Percentiles rank a stretch among this genome's conserved stretches.
Conservation (phyloP, 2,797 vertebrate species). For the Hypotaenidia okinawae region DNA sequence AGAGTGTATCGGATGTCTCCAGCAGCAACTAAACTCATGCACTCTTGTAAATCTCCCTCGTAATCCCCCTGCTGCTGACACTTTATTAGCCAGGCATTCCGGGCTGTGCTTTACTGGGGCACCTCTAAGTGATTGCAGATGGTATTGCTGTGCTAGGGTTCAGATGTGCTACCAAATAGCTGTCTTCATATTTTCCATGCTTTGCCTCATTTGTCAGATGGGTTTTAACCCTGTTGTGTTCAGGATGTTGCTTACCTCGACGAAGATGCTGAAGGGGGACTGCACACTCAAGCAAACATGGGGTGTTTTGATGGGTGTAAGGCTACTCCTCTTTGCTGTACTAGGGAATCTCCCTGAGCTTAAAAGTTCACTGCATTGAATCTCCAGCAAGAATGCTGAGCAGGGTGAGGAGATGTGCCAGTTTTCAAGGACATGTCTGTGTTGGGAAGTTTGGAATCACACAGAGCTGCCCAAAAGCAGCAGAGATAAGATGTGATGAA, state of each 20-base stretch:
- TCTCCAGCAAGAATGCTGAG: not conserved
- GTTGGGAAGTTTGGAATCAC: not conserved
- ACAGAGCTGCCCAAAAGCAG: not conserved
- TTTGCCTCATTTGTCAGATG: slow-evolving; percentile 61
- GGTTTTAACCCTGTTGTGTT: slow-evolving; percentile 70
- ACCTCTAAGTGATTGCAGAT: slow-evolving; percentile 74
- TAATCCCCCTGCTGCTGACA: slow-evolving; percentile 76
- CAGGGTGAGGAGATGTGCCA: not conserved
- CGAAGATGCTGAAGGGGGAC: not conserved
- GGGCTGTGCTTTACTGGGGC: slow-evolving; percentile 68
- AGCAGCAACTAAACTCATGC: slow-evolving; percentile 70
- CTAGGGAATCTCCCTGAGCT: not conserved
- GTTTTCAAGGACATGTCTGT: not conserved
- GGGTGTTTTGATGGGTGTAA: not conserved
- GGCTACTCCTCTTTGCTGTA: not conserved
- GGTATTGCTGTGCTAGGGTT: slow-evolving; percentile 55
- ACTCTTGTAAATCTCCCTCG: slow-evolving; percentile 75
- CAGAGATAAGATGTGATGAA: not conserved
- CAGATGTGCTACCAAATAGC: slow-evolving; percentile 71
- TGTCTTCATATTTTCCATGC: slow-evolving; percentile 72
- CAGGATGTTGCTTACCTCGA: slow-evolving; percentile 18
- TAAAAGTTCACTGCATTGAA: not conserved
- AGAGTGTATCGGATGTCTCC: slow-evolving; percentile 69
- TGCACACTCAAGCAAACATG: not conserved
- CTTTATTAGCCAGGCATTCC: slow-evolving; percentile 78